Percentiles rank a stretch among this genome's conserved stretches.
Conservation (phyloP, 2,888 invertebrate genomes). For the Temnothorax rugatulus region DNA sequence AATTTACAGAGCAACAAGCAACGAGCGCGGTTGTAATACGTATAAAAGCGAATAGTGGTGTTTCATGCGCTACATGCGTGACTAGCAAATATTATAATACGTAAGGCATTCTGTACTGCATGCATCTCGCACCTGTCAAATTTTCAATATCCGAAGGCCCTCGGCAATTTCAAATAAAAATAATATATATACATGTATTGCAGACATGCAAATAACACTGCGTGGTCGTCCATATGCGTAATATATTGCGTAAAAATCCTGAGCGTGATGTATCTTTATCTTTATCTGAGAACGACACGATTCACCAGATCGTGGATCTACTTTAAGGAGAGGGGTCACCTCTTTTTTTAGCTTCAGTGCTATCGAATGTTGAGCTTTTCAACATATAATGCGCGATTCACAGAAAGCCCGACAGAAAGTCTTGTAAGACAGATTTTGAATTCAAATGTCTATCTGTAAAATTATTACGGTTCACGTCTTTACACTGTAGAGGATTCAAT, state of each 20-base stretch:
- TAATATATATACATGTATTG: neutral
- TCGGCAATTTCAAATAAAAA: conserved; percentile 22
- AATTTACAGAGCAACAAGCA: conserved; percentile 56
- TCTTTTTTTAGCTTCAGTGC: conserved; percentile 54
- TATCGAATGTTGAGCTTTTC: conserved; percentile 4
- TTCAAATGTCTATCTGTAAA: neutral
- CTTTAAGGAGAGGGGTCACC: conserved; percentile 79
- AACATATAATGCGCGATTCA: neutral
- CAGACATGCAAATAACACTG: conserved; percentile 68
- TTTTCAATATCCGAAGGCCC: neutral
- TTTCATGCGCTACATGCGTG: conserved; percentile 41
- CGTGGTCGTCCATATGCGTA: conserved; percentile 58
- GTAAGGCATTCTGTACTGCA: neutral
- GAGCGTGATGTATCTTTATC: conserved; percentile 63
- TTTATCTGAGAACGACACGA: conserved; percentile 66
- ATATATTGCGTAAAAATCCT: conserved; percentile 53
- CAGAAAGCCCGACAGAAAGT: neutral
- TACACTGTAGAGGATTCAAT: conserved; percentile 8
- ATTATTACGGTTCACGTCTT: neutral
- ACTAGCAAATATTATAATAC: conserved; percentile 33
- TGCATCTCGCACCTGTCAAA: conserved; percentile 16
- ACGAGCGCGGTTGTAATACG: conserved; percentile 10
- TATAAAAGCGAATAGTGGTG: conserved; percentile 4
- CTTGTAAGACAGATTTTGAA: conserved; percentile 9
- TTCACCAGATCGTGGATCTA: conserved; percentile 79